These are phyloP conservation scores for Amazona vittata DNA, from an alignment of 2,113 vertebrate species.

Conservation along the genomic window DNA sequence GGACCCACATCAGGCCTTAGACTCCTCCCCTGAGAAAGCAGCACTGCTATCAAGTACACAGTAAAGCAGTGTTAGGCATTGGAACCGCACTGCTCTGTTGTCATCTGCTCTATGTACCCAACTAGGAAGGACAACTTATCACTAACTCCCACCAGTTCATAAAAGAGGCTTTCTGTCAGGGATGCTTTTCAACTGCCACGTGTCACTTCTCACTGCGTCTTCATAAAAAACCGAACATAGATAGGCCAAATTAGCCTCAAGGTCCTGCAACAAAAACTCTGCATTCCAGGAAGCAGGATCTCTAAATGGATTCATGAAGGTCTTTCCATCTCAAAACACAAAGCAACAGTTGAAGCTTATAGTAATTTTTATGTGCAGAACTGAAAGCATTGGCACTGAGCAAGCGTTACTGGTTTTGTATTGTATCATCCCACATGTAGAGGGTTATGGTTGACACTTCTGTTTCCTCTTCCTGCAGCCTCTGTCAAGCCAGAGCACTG, in stretches of 20 bases:
- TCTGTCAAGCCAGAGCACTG: not conserved
- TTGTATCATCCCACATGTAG: not conserved
- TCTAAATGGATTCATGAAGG: not conserved
- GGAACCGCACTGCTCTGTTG: not conserved
- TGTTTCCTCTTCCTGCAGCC: not conserved
- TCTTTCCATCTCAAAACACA: not conserved
- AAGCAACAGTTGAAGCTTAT: not conserved
- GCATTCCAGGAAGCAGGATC: not conserved
- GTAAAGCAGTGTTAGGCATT: accelerated
- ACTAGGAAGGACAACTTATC: not conserved
- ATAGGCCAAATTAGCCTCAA: not conserved
- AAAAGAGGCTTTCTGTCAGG: not conserved
- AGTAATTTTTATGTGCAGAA: not conserved
- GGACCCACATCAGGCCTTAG: not conserved
- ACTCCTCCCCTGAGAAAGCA: not conserved
- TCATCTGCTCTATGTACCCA: not conserved
- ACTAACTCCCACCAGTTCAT: not conserved
- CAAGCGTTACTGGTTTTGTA: not conserved
- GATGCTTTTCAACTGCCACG: not conserved
- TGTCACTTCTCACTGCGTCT: not conserved
- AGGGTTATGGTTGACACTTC: not conserved
- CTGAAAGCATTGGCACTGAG: not conserved
- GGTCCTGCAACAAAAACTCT: not conserved
- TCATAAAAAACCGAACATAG: not conserved
- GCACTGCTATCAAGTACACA: accelerated